Percentiles rank a stretch among this genome's conserved stretches.
phyloP scores from a whole-genome alignment of 2,797 vertebrate species.

The Poliocrania exsul region DNA sequence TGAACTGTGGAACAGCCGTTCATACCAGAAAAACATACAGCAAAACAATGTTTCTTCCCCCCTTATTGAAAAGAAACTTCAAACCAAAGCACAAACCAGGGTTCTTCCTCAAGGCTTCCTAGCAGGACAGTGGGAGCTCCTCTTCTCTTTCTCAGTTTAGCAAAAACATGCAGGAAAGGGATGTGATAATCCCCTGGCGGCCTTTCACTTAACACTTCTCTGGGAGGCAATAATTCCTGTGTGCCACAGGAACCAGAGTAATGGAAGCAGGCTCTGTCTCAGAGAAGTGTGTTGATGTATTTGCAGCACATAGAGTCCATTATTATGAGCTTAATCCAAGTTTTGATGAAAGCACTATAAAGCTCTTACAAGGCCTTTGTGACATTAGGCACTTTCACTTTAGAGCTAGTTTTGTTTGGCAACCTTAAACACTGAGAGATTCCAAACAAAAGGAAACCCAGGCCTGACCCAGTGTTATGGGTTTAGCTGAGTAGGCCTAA shows the following conservation, averaged over 20 bases:
- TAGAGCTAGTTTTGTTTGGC: neutral
- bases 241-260: neutral
- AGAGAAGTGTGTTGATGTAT: neutral
- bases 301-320: neutral
- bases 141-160: slow-evolving; percentile 5
- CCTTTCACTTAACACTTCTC: slow-evolving; percentile 46
- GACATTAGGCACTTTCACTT: neutral
- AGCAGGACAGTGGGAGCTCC: neutral
- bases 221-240: slow-evolving; percentile 25
- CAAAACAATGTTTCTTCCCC: neutral
- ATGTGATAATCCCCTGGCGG: slow-evolving; percentile 39
- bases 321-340: neutral
- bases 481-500: no score
- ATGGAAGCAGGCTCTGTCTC: neutral
- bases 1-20: neutral
- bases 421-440: neutral
- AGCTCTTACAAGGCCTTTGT: neutral
- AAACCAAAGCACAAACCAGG: neutral
- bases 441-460: neutral
- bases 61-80: neutral
- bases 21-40: neutral
- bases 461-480: neutral
- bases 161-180: neutral
- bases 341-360: neutral
- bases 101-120: neutral